Evolutionary conservation across 2,113 vertebrate genomes (phyloP).

Genomic region (Zosterops japonicus): DNA sequence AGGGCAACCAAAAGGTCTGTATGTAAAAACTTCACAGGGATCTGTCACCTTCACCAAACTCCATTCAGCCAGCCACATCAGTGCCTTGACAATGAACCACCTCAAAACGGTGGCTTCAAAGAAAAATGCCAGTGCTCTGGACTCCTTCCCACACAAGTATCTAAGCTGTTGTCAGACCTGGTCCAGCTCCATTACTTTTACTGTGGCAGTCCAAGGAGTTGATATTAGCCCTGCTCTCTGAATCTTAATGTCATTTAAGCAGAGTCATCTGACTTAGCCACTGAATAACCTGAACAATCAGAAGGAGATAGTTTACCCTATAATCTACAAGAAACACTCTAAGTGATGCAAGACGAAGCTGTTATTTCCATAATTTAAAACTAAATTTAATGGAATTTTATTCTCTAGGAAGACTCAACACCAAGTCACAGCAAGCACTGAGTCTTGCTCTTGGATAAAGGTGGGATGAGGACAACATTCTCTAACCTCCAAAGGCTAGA

Average conservation of each 20-base stretch:
- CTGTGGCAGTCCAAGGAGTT: not conserved
- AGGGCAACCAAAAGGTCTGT: not conserved
- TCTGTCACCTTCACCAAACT: not conserved
- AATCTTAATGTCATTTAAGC: not conserved
- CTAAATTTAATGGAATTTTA: not conserved
- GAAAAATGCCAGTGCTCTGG: accelerated
- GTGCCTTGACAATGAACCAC: not conserved
- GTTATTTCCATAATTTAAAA: not conserved
- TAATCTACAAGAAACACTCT: not conserved
- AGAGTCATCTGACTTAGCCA: not conserved
- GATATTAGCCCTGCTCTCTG: not conserved
- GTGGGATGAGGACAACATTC: not conserved
- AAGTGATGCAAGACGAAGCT: not conserved
- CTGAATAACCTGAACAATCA: not conserved
- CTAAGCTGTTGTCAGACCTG: not conserved
- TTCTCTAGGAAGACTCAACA: not conserved
- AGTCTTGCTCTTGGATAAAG: not conserved
- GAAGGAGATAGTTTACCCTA: not conserved
- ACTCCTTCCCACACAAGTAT: not conserved
- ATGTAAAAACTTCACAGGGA: not conserved
- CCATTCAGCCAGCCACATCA: not conserved
- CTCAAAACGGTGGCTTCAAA: not conserved
- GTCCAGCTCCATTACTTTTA: not conserved
- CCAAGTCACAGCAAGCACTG: not conserved
- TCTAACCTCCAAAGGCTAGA: not conserved